Evolutionary conservation across 2,797 vertebrate genomes (phyloP).

Genomic region (Echiichthys vipera): DNA sequence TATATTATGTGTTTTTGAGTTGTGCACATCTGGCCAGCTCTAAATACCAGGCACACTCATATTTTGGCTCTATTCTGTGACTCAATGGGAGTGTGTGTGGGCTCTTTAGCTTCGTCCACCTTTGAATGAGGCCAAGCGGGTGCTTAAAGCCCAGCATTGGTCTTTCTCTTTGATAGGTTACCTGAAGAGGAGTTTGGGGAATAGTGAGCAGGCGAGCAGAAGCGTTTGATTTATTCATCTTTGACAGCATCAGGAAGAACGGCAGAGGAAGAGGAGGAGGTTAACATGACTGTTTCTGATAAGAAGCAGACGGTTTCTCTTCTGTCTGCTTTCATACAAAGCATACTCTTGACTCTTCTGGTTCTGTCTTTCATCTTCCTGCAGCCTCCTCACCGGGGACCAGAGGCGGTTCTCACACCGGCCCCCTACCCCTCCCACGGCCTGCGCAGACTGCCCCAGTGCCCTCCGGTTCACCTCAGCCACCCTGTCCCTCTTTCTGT

Average conservation of each 20-base stretch:
- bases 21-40: conserved; percentile 54
- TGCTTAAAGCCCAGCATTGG: conserved; percentile 10
- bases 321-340: background rate
- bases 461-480: conserved; percentile 87
- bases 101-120: conserved; percentile 38
- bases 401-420: conserved; percentile 63
- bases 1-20: conserved; percentile 33
- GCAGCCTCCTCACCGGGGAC: conserved; percentile 78
- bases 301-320: conserved; percentile 51
- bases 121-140: conserved; percentile 31
- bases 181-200: conserved; percentile 28
- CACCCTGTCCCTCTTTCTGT: conserved; percentile 75
- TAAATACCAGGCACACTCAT: conserved; percentile 46
- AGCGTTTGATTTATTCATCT: conserved; percentile 65
- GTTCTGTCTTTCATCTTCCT: conserved; percentile 59
- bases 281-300: conserved; percentile 63
- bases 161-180: conserved; percentile 38
- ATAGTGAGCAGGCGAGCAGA: conserved; percentile 27
- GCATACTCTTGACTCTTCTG: conserved; percentile 14
- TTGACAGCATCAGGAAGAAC: conserved; percentile 46
- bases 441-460: conserved; percentile 81
- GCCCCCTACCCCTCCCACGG: conserved; percentile 76
- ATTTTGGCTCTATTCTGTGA: conserved; percentile 42
- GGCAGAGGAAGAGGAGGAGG: conserved; percentile 40
- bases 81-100: conserved; percentile 50